Percentiles rank a stretch among this genome's conserved stretches.
Evolutionary conservation across 1,140 invertebrate genomes (phyloP).

Genomic region (Macrostomum lignano): DNA sequence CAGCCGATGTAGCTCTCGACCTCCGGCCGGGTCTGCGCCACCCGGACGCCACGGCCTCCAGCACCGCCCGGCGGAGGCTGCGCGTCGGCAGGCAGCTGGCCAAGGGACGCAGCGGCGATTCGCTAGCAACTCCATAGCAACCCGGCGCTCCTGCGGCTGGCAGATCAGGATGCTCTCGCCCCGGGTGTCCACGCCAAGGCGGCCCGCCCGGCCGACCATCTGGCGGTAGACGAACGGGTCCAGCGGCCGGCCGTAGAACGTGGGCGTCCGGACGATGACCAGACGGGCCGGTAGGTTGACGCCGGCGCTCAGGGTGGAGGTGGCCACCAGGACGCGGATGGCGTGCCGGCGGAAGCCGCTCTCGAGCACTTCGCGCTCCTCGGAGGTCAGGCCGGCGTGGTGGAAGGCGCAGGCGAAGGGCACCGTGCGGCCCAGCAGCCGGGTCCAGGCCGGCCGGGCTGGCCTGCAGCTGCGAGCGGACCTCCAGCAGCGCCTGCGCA

Average conservation of each 20-base stretch:
- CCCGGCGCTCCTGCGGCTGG: constrained; percentile 39
- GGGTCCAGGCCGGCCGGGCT: constrained; percentile 57
- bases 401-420: constrained; percentile 67
- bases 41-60: constrained; percentile 29
- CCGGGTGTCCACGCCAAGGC: constrained; percentile 53
- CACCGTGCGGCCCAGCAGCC: constrained; percentile 34
- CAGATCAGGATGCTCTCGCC: constrained; percentile 74
- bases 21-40: not conserved
- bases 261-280: constrained; percentile 61
- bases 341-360: constrained; percentile 43
- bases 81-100: constrained; percentile 41
- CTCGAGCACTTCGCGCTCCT: constrained; percentile 82
- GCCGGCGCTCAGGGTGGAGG: constrained; percentile 72
- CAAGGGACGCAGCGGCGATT: constrained; percentile 37
- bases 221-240: constrained; percentile 65
- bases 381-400: constrained; percentile 80
- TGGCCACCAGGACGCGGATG: constrained; percentile 63
- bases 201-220: constrained; percentile 80
- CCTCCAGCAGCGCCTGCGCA: too few species aligned
- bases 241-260: constrained; percentile 40
- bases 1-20: too few species aligned
- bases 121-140: constrained; percentile 40
- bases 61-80: constrained; percentile 32
- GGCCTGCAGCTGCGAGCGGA: constrained; percentile 50
- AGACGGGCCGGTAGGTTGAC: constrained; percentile 78